Conservation (phyloP, 92 coral and sea anemone species). For the Blastomussa wellsi region DNA sequence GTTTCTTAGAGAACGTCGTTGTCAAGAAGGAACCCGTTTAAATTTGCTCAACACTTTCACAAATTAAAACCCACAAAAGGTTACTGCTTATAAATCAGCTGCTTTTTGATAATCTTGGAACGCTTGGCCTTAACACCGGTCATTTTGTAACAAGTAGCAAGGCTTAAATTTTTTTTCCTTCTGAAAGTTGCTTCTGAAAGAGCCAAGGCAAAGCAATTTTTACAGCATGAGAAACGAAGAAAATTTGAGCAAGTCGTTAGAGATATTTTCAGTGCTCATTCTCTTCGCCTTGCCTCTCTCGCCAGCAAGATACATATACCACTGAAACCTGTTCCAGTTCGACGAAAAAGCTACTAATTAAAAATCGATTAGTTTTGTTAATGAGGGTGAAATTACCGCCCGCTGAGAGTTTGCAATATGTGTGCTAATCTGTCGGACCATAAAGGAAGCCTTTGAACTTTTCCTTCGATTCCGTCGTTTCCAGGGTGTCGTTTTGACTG, state of each 20-base stretch:
- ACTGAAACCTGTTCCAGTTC: not conserved
- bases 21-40: not conserved
- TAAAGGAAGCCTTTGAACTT: not conserved
- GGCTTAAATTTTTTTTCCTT: not conserved
- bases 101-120: too few relatives aligned
- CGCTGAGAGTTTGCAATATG: not conserved
- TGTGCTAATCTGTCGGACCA: not conserved
- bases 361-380: constrained; percentile 30
- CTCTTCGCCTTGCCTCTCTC: not conserved
- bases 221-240: not conserved
- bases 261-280: not conserved
- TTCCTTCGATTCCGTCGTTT: not conserved
- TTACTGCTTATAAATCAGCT: too few relatives aligned
- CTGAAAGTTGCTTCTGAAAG: not conserved
- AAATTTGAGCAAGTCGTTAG: not conserved
- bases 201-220: not conserved
- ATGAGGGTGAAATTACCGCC: constrained; percentile 26
- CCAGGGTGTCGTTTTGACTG: not conserved
- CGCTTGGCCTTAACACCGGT: too few relatives aligned
- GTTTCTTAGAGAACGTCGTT: not conserved
- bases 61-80: not conserved
- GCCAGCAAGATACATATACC: not conserved
- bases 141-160: not conserved
- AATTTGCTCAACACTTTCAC: not conserved
- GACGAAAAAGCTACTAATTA: not conserved